Conservation (phyloP, 2,888 invertebrate species). For the Cyaniris semiargus region DNA sequence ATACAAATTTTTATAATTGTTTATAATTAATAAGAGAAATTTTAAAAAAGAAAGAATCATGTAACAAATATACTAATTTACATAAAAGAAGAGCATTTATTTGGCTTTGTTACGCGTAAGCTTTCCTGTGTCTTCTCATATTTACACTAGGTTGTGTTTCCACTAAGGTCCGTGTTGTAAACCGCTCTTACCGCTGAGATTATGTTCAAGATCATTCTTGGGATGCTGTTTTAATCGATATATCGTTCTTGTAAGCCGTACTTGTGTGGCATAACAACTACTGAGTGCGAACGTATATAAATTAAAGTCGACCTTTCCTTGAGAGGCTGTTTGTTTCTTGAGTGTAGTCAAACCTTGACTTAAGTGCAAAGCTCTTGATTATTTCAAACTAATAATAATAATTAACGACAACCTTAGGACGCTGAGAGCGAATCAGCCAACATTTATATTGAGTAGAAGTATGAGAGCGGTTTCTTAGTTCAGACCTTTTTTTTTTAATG, state of each 20-base stretch:
- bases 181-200: not conserved
- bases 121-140: not conserved
- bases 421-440: not conserved
- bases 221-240: too few species aligned
- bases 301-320: not conserved
- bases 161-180: too few species aligned
- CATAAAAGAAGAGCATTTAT: not conserved
- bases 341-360: not conserved
- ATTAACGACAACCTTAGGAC: not conserved
- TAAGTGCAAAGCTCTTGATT: not conserved
- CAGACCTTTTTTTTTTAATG: too few species aligned
- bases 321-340: not conserved
- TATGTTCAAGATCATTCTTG: not conserved
- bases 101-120: not conserved
- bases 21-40: not conserved
- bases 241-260: too few species aligned
- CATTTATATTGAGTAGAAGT: not conserved
- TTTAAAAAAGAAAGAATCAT: not conserved
- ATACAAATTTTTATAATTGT: conserved; percentile 5
- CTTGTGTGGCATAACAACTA: too few species aligned
- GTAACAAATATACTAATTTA: not conserved
- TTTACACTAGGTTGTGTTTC: not conserved
- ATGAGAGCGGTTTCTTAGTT: not conserved
- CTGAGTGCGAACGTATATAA: too few species aligned
- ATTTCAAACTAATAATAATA: too few species aligned